Evolutionary conservation across 2,888 invertebrate genomes (phyloP).

Genomic region (Tipula confusa): DNA sequence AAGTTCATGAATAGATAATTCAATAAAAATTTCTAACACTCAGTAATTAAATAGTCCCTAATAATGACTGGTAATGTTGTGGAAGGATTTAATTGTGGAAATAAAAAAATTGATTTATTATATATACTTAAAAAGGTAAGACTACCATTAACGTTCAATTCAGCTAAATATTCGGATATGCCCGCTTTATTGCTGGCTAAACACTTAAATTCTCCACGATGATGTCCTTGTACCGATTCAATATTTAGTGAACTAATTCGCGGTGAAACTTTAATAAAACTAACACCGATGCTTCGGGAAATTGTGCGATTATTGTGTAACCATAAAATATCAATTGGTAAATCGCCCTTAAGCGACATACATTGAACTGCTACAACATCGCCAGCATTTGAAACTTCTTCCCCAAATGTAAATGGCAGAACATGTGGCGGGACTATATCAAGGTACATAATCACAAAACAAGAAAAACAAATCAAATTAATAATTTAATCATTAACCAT

Average conservation of each 20-base stretch:
- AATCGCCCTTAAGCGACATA: constrained; percentile 73
- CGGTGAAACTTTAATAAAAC: constrained; percentile 59
- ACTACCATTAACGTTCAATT: constrained; percentile 54
- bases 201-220: constrained; percentile 58
- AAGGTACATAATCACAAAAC: background rate
- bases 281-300: constrained; percentile 49
- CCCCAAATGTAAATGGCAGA: constrained; percentile 71
- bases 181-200: constrained; percentile 55
- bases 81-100: too few relatives aligned
- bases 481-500: constrained; percentile 50
- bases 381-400: constrained; percentile 71
- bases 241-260: constrained; percentile 67
- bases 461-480: constrained; percentile 10
- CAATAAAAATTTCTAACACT: too few relatives aligned
- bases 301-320: constrained; percentile 62
- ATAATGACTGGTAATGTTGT: too few relatives aligned
- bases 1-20: too few relatives aligned
- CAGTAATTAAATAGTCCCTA: too few relatives aligned
- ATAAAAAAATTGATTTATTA: too few relatives aligned
- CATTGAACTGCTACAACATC: constrained; percentile 71
- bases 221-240: constrained; percentile 53
- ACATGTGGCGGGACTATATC: constrained; percentile 59
- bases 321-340: constrained; percentile 73
- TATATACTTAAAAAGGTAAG: too few relatives aligned
- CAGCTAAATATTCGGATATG: constrained; percentile 50